Percentiles rank a stretch among this genome's conserved stretches.
These are phyloP conservation scores for Eulemur albifrons DNA, from an alignment of 2,797 vertebrate genomes.

Conservation along the genomic window DNA sequence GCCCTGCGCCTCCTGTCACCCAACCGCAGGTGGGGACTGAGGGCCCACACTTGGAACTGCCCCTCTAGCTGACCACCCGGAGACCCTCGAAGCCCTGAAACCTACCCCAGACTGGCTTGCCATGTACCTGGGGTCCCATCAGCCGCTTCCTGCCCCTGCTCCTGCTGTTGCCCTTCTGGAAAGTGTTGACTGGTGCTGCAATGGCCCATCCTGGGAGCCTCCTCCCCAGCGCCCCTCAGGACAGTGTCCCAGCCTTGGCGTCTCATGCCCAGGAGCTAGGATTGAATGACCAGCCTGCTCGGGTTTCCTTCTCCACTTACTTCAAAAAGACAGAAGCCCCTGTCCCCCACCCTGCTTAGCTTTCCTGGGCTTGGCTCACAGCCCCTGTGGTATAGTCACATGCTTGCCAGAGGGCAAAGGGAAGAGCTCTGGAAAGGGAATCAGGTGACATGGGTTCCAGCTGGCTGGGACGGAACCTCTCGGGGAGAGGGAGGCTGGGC, in stretches of 20 bases:
- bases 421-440: background rate
- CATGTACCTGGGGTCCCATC: background rate
- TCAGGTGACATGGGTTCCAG: background rate
- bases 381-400: background rate
- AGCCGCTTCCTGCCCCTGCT: background rate
- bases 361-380: slow-evolving; percentile 30
- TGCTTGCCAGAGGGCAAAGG: background rate
- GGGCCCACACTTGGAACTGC: background rate
- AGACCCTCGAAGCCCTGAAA: background rate
- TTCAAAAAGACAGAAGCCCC: slow-evolving; percentile 19
- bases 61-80: background rate
- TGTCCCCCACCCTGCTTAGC: background rate
- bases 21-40: background rate
- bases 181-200: background rate
- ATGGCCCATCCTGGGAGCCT: background rate
- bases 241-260: background rate
- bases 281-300: slow-evolving; percentile 50
- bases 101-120: background rate
- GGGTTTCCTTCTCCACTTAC: slow-evolving; percentile 51
- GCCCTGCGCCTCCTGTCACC: background rate
- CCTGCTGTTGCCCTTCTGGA: background rate
- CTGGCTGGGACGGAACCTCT: background rate
- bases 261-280: background rate
- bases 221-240: background rate
- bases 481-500: background rate